These are phyloP conservation scores for Gadopsis marmoratus DNA, from an alignment of 2,797 vertebrate genomes.

Conservation along the genomic window DNA sequence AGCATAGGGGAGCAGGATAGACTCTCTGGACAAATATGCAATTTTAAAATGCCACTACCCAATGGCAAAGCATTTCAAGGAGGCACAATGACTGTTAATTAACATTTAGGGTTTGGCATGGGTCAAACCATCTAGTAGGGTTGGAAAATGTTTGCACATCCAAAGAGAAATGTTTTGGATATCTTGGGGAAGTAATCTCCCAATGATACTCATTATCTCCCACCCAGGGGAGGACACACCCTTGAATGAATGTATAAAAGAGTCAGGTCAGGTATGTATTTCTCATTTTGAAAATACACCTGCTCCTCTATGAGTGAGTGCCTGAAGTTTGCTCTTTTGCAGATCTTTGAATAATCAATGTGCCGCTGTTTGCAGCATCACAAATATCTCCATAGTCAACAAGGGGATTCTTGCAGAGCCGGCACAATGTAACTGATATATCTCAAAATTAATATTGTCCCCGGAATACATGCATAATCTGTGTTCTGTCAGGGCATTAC, in stretches of 20 bases:
- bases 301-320: neutral
- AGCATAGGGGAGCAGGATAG: neutral
- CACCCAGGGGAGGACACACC: neutral
- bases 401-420: neutral
- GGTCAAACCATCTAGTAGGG: neutral
- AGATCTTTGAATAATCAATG: slow-evolving; percentile 20
- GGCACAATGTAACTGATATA: slow-evolving; percentile 15
- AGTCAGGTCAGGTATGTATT: neutral
- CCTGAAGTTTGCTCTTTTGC: slow-evolving; percentile 6
- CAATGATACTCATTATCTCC: neutral
- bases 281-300: neutral
- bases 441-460: slow-evolving; percentile 30
- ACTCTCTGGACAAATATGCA: neutral
- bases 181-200: neutral
- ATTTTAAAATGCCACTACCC: neutral
- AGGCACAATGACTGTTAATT: neutral
- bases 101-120: neutral
- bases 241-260: neutral
- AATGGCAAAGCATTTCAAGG: neutral
- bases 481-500: slow-evolving; percentile 43
- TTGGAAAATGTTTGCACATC: neutral
- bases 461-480: slow-evolving; percentile 27
- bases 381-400: slow-evolving; percentile 14
- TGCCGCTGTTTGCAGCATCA: slow-evolving; percentile 3
- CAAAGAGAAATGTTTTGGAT: neutral